phyloP scores from a whole-genome alignment of 2,113 vertebrate genomes.

The Murina feae region DNA sequence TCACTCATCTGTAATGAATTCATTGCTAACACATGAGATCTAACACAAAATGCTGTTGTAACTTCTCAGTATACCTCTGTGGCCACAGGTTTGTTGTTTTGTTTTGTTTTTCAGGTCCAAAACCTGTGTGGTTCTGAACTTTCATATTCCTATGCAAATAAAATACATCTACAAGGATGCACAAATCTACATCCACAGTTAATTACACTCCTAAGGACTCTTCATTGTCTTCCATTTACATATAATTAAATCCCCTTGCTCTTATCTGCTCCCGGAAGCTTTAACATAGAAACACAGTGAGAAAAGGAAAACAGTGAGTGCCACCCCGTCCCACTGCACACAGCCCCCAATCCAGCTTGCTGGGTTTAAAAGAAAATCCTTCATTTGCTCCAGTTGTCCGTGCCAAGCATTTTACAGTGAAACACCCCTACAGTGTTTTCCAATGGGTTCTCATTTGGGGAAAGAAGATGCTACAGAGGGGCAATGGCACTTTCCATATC shows the following conservation, averaged over 20 bases:
- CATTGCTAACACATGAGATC: background rate
- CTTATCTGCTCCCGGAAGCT: slow-evolving; percentile 35
- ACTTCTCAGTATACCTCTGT: background rate
- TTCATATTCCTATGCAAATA: slow-evolving; percentile 23
- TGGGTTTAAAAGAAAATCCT: slow-evolving; percentile 34
- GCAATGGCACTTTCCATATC: slow-evolving; percentile 32
- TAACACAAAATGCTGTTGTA: background rate
- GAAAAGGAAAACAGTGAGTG: background rate
- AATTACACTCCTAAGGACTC: slow-evolving; percentile 41
- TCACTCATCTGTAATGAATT: background rate
- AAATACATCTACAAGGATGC: background rate
- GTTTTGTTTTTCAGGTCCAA: background rate
- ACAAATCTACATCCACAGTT: slow-evolving; percentile 8
- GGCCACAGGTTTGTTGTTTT: background rate
- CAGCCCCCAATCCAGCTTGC: background rate
- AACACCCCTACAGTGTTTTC: slow-evolving; percentile 45
- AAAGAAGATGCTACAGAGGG: slow-evolving; percentile 50
- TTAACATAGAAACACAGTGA: slow-evolving; percentile 16
- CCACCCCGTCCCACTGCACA: background rate
- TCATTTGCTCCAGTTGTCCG: background rate
- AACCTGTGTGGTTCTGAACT: background rate
- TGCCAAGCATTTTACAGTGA: slow-evolving; percentile 37
- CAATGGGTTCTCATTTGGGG: slow-evolving; percentile 49
- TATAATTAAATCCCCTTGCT: slow-evolving; percentile 40
- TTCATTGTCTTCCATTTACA: slow-evolving; percentile 31